Base-by-base conservation (phyloP, 2,888 invertebrate genomes). In the Ceriagrion tenellum region DNA sequence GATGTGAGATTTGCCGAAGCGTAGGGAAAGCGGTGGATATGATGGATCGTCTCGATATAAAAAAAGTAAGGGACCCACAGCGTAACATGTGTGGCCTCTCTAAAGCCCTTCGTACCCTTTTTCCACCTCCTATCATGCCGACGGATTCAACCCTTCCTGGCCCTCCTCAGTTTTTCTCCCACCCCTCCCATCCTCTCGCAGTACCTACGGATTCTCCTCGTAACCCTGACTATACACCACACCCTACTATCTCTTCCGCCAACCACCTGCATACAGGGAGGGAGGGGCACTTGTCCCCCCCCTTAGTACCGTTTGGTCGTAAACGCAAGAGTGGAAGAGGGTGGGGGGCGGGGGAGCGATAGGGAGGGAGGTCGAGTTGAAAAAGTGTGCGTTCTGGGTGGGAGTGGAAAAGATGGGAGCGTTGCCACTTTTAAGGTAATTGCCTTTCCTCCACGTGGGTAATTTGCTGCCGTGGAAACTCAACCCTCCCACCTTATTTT, bases 1-100 rank as follows among this genome's bases (percentile, higher is more conserved):
- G 91, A 90, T 90, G 35, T 35, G 59, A 91, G 91, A 91, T 63
- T 59, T 91, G 35, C 91, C 91, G 91, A 59, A 63, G 91, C 63
- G 91, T 91, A 59, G 91, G 56, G 63, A 40, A 63, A 59, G 26
- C 63, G 35, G 59, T 55, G 59, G 63, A 91, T 47, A 47, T 91
- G 91, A 91, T 91, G 91, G 59, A 91, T 91, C n/a, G 91, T 35
- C 63, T 10, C 59, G 47, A 47, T 47, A 47, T 47, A 59, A 91
- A 91, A 90, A 59, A 59, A 59, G 20, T 10, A 69, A 69, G 69
- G 69, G 63, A 59, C 20, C 91, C 63, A 63, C 20, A 63, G 56
- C 40, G 91, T 59, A 91, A 91, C 63, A 59, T 23, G 30, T 91
- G 35, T 55, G 55, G 63, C 18, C 56, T 59, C 59, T 47, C 47